phyloP scores from a whole-genome alignment of 2,797 vertebrate genomes.

The Muraenolepis orangiensis region DNA sequence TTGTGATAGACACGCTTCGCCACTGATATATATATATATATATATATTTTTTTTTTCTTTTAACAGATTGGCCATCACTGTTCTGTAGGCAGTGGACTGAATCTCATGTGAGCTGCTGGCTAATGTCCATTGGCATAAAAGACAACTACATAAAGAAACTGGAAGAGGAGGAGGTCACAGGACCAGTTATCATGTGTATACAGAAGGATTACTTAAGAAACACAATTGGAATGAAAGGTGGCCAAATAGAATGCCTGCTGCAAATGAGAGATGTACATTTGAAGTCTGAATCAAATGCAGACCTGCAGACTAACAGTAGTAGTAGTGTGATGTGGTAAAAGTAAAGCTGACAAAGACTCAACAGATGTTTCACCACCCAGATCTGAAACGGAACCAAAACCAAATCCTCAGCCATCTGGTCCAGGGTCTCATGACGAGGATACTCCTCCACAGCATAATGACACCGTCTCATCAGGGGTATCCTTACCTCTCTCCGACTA shows the following conservation, averaged over 20 bases:
- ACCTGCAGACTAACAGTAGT: neutral
- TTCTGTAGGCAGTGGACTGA: too few relatives aligned
- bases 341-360: neutral
- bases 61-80: too few relatives aligned
- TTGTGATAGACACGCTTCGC: too few relatives aligned
- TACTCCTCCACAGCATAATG: neutral
- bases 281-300: neutral
- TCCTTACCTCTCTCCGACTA: constrained; percentile 27
- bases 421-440: rapidly evolving
- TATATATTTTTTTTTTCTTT: too few relatives aligned
- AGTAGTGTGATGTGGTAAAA: too few relatives aligned
- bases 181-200: constrained; percentile 47
- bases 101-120: too few relatives aligned
- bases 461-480: constrained; percentile 10
- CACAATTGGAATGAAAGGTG: constrained; percentile 61
- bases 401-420: neutral
- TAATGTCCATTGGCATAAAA: too few relatives aligned
- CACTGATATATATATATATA: too few relatives aligned
- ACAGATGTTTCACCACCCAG: rapidly evolving
- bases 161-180: constrained; percentile 57
- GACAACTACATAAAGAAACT: too few relatives aligned
- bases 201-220: constrained; percentile 46
- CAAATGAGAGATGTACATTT: constrained; percentile 53
- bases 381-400: neutral
- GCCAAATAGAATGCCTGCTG: constrained; percentile 62